Base-by-base conservation (phyloP, 2,797 vertebrate genomes). In the Neomorphus geoffroyi region DNA sequence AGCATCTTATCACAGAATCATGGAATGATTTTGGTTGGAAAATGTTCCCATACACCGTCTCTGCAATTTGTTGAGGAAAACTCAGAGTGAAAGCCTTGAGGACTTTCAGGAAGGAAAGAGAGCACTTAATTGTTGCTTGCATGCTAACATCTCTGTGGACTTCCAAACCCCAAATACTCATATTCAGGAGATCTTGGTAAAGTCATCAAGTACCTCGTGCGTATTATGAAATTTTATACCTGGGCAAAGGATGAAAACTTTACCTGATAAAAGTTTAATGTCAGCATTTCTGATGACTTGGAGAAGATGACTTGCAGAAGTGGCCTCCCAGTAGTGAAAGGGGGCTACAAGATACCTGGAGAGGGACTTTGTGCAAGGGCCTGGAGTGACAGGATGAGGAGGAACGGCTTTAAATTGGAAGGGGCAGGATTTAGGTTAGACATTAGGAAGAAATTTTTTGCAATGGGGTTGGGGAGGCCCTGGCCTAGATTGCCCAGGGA, bases 81-180 rank as follows among this genome's bases (percentile, higher is more conserved):
- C 50, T 21, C 16, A 28, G 33, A 72, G 50, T 39, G 33, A 77
- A 84, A 13, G 11, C n/a, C 9, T 73, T 14, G 8, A 4, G 39
- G 41, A n/a, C 46, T 61, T 56, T 51, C n/a, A 10, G 14, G 19
- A 65, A 12, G 26, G 11, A n/a, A 45, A 46, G 24, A 23, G 33
- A n/a, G 27, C 7, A 2, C 32, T 60, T 15, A 21, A 24, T 22
- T 1, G 0, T 69, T 48, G 62, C 18, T 13, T 62, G 5, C 19
- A 2, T 66, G 46, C 24, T 35, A 60, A 3, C 39, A 43, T 58
- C 23, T 60, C 12, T 19, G 1, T 11, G 13, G 30, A 50, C 4
- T 56, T 73, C 5, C 0, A 46, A 75, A 22, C 18, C 45, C 39
- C 24, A 67, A 15, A 45, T 53, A 66, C 1, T 60, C 19, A 7